These are phyloP conservation scores for Pyrrhosoma nymphula DNA, from an alignment of 2,888 invertebrate genomes.

Conservation along the genomic window DNA sequence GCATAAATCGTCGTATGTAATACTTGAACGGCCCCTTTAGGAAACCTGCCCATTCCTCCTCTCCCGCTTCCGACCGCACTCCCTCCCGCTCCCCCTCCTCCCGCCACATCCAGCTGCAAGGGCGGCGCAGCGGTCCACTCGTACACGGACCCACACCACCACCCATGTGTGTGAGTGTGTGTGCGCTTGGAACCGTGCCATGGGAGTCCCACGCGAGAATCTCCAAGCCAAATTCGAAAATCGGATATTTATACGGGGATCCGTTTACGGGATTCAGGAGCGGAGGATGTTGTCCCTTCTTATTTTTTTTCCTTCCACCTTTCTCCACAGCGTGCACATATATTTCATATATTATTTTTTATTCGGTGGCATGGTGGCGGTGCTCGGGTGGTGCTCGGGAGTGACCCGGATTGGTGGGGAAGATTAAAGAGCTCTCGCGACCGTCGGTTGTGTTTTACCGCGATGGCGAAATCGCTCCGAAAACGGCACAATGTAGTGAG, in stretches of 20 bases:
- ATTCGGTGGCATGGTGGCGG: too few relatives aligned
- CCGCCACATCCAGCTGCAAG: constrained; percentile 43
- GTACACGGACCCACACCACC: neutral
- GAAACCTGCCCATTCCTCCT: neutral
- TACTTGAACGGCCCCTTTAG: too few relatives aligned
- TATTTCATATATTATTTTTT: neutral
- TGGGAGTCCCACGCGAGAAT: constrained; percentile 51
- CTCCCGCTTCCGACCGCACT: neutral
- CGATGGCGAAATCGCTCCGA: neutral
- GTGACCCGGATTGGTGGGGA: too few relatives aligned
- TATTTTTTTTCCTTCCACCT: neutral
- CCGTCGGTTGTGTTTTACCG: neutral
- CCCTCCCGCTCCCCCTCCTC: neutral
- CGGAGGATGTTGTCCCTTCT: neutral
- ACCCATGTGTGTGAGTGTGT: too few relatives aligned
- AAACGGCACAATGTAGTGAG: neutral
- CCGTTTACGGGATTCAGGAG: constrained; percentile 19
- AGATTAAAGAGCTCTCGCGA: neutral
- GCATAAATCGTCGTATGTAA: too few relatives aligned
- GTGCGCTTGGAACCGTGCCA: constrained; percentile 51
- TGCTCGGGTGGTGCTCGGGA: too few relatives aligned
- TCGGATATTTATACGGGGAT: constrained; percentile 61
- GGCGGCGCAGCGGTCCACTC: neutral
- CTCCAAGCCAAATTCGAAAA: constrained; percentile 24
- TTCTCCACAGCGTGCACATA: neutral